Base-by-base conservation (phyloP, 2,888 invertebrate species). In the Chrysolina oricalcia region DNA sequence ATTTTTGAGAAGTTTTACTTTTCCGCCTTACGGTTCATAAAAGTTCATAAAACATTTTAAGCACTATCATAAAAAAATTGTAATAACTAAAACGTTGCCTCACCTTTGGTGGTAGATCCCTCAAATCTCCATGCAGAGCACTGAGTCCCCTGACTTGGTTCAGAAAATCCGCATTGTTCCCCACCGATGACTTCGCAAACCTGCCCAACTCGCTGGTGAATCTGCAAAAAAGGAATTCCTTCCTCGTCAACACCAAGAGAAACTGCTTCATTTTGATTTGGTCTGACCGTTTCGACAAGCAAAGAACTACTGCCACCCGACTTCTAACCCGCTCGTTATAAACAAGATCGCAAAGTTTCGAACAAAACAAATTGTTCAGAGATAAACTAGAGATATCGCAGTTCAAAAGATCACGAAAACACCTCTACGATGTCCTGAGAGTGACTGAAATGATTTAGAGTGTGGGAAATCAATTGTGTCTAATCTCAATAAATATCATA, bases 161-260 rank as follows among this genome's bases (percentile, higher is more conserved):
- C n/a, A 65, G 17, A 40, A 70, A 53, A 11, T 72, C 43, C 15
- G 50, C 50, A 15, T 70, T 40, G 10, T 67, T 50, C 23, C 56
- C 64, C 1, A 46, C 21, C 41, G 23, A 40, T 17, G 27, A 70
- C 67, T 67, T 76, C 11, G 75, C 17, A 13, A 76, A 64, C 56
- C 48, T 50, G 9, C 73, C 71, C 17, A 73, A 40, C 43, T 76
- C 76, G 1, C 56, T 72, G 35, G 76, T 41, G 41, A 73, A 73
- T 68, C 76, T 75, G 66, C 69, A 72, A 75, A 75, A 75, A 8
- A 69, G 40, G 17, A 75, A 65, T 65, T 72, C 69, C 35, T 68
- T 63, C 40, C 50, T 75, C 27, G 68, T 75, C 8, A 75, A 40
- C 15, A 72, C 19, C 13, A 70, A 27, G 10, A 75, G 27, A 15